Percentiles rank a stretch among this genome's conserved stretches.
Evolutionary conservation across 1,140 invertebrate species (phyloP).

Genomic region (Pogonus chalceus): DNA sequence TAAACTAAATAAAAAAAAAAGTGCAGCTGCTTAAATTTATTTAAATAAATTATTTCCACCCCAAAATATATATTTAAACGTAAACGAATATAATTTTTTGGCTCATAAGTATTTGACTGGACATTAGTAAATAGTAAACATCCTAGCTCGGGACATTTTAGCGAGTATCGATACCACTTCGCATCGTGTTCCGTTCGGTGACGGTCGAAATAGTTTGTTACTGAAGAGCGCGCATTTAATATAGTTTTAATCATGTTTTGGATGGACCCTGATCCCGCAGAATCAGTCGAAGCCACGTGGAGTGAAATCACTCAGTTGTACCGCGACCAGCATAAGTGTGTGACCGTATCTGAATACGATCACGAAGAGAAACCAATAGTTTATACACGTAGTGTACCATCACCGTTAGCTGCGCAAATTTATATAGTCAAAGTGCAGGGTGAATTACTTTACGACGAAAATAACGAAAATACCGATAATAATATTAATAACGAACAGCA

Average conservation of each 20-base stretch:
- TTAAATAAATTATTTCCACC: too few species aligned
- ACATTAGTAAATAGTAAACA: too few species aligned
- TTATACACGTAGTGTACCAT: constrained; percentile 39
- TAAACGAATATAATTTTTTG: too few species aligned
- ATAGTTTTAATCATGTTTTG: not conserved
- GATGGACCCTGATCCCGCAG: not conserved
- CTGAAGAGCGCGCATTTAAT: not conserved
- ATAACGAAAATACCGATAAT: not conserved
- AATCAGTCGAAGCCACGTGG: constrained; percentile 14
- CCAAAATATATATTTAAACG: too few species aligned
- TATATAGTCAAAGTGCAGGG: not conserved
- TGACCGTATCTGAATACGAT: constrained; percentile 56
- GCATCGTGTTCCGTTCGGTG: too few species aligned
- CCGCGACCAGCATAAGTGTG: constrained; percentile 44
- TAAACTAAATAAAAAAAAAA: too few species aligned
- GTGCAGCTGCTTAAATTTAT: too few species aligned
- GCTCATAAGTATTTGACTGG: too few species aligned
- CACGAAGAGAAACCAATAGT: constrained; percentile 48
- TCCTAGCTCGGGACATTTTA: too few species aligned
- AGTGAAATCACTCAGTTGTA: constrained; percentile 43
- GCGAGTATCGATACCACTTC: too few species aligned
- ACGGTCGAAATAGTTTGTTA: too few species aligned
- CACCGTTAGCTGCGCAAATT: not conserved
- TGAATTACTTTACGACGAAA: not conserved
- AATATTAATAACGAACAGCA: too few species aligned